Evolutionary conservation across 2,888 invertebrate genomes (phyloP), one percentile per base, ranked within the genome.

Genomic region (Gandaritis pyraliata): DNA sequence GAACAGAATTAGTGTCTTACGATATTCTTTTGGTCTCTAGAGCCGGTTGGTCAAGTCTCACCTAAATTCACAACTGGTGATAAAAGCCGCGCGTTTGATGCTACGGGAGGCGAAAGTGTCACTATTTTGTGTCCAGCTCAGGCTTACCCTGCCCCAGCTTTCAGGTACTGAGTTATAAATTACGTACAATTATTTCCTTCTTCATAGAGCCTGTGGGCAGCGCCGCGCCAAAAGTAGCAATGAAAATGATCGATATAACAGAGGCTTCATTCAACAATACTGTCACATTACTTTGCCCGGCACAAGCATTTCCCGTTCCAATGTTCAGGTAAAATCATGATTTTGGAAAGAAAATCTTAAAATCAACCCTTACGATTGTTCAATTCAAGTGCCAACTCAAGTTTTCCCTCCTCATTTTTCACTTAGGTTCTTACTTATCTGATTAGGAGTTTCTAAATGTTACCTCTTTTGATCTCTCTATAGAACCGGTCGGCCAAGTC

Each of bases 121-220:
- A 92, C 93, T 58, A 81, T 96, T 73, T 88, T 95, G 80, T 96
- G 96, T 82, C 95, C 95, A 72, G 95, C 96, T 61, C 96, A 96
- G 92, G 96, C 95, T 76, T 95, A 94, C 85, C 96, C 96, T 76
- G 94, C 95, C 81, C 94, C 94, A 73, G 82, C 92, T 76, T 94
- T 92, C 94, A 94, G 94, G 94, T 94, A 93, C 59, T 69, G 65
- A 59, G 36, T 45, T 49, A 10, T 30, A 33, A 15, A 50, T 56
- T 59, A 29, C 54, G 38, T 56, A 50, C 63, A 67, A 43, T 58
- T 51, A 58, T 33, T 45, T 13, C 38, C 53, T 64, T 67, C 75
- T 82, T 78, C 80, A 61, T 88, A 95, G 95, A 95, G 74, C 95
- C 95, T 38, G 91, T 95, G 77, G 95, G 95, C 88, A 95, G 95